Base-by-base conservation (phyloP, 2,113 vertebrate species). In the Anarrhichthys ocellatus region DNA sequence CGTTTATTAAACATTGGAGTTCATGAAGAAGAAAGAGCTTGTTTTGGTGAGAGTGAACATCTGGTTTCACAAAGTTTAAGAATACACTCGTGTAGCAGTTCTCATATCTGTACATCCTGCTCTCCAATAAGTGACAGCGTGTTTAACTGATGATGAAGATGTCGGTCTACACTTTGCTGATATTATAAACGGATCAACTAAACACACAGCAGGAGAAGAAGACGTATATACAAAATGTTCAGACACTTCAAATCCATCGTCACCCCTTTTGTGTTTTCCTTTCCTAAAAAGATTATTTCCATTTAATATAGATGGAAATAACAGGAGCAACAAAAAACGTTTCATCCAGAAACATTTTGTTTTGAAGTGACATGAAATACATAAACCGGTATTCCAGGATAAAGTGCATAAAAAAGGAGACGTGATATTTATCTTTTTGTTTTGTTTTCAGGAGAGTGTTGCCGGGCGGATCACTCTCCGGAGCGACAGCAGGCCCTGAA, bases 401-500 rank as follows among this genome's bases (percentile, higher is more conserved):
- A 98, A 99, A 98, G 97, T 99, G 97, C 97, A 97, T 34, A 96
- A 94, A 86, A 68, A 78, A 92, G 94, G 93, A 96, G 96, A 96
- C 89, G 95, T 94, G 80, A 87, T 48, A 44, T 66, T 95, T 54
- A 48, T 48, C n/a, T 63, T n/a, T 9, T 20, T 17, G 7, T 17
- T 94, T 61, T 58, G 29, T 3, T 15, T 59, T 2, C 2, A 61
- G 59, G 59, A 71, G 52, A 68, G 92, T 84, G 93, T 92, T 86
- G 89, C 90, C 91, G 83, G 74, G 38, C 20, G 4, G 82, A 13
- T 99, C 96, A 99, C 90, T 99, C 98, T 87, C 98, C 98, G 84
- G 98, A 99, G 94, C 98, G 97, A 94, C 98, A 99, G 96, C 98
- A 99, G 86, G 96, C 97, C 92, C 98, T 96, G 96, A 99, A 99